Base-by-base conservation (phyloP, 2,113 vertebrate genomes). In the Epinephelus fuscoguttatus region DNA sequence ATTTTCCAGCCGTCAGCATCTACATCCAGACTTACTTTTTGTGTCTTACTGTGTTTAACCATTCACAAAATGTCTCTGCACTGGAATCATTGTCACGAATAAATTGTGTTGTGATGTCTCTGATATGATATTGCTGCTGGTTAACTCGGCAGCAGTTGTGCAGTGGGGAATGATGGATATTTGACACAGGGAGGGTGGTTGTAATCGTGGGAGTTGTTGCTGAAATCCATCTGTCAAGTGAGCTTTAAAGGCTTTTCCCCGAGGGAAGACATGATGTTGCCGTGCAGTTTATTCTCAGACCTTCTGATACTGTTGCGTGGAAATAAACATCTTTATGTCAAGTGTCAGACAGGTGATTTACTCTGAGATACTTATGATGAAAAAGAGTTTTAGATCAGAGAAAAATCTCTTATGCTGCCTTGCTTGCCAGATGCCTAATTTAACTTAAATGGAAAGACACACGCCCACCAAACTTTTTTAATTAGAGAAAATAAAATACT, bases 161-260 rank as follows among this genome's bases (percentile, higher is more conserved):
- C 75, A 62, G 19, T 40, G 66, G 25, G 47, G 85, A 81, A 25
- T 64, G 79, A 87, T 70, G 70, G 47, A 40, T 69, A 33, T 66
- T 64, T 80, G 78, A 85, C 79, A 53, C 63, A 62, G 10, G 14
- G 49, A 56, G 40, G 50, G 19, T 2, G 47, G 78, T 49, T 72
- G 45, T 78, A 68, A 78, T 30, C 1, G 17, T 80, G 69, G 78
- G n/a, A 74, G 66, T 73, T 73, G 72, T 69, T 85, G 57, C 12
- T 53, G 40, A 85, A 81, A 73, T 82, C 70, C 60, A 37, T 80
- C 80, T 84, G 80, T 80, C 73, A 59, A 37, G 23, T 9, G 19
- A 69, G 49, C 64, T 67, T 84, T 59, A 47, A 78, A 78, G 23
- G 40, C 60, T 68, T 52, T 57, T 71, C 63, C 67, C 56, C 37